Evolutionary conservation across 2,888 invertebrate species (phyloP), one percentile per base, ranked within the genome.

Genomic region (Tenthredo mesomela): DNA sequence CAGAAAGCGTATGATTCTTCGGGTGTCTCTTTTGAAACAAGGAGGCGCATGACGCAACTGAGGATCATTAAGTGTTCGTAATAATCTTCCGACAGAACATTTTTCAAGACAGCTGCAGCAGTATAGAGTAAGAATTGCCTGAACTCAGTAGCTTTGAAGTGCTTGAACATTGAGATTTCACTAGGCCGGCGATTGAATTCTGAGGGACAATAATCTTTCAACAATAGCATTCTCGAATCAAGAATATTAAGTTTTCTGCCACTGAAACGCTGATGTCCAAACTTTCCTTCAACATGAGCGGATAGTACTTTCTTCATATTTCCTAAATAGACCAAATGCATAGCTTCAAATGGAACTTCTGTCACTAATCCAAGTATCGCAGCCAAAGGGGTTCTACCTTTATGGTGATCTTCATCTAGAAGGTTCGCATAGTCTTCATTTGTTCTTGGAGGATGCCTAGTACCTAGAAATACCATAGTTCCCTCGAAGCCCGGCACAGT

Each of bases 361-460:
- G 84, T 77, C 6, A 85, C 78, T 29, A 84, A 37, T 29, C 67
- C 67, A 21, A 85, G 43, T 25, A 85, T 33, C 2, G 33, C 12
- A 43, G 54, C n/a, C 47, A 84, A 67, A 15, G 78, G 78, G 50
- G 83, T 78, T 84, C 37, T 82, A 33, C 84, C 85, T 70, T 84
- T 77, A 77, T 85, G 85, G 50, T 85, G 83, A 67, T 85, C 85
- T 75, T 85, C 77, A 40, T 85, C 84, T 6, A 85, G 10, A 21
- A 85, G 71, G 21, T 58, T 37, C 6, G 7, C 15, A 12, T 85
- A 85, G 15, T 82, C 73, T 82, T 82, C 82, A 82, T 85, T 54
- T 6, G 82, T 85, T 84, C 83, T 43, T 33, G 54, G 47, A 9
- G 25, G 18, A 37, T 85, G 77, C 29, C 61, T 21, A 43, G 65